Conservation (phyloP, 2,113 vertebrate genomes). For the Tringa solitaria region DNA sequence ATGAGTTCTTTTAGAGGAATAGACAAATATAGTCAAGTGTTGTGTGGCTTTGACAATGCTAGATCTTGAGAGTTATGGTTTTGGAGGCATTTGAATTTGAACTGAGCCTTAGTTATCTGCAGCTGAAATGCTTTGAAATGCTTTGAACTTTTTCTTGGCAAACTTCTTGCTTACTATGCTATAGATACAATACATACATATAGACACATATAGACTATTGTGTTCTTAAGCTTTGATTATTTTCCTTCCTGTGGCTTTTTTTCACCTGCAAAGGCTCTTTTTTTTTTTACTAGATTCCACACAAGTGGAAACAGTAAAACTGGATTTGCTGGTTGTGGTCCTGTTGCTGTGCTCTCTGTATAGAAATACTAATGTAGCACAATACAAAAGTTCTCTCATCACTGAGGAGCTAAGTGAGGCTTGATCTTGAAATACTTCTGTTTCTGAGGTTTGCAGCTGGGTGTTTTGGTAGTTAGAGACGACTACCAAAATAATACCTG, state of each 20-base stretch:
- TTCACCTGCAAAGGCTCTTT: not conserved
- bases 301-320: not conserved
- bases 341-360: not conserved
- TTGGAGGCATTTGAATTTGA: not conserved
- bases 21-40: not conserved
- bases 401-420: not conserved
- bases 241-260: not conserved
- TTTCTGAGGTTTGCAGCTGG: not conserved
- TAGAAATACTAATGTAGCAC: not conserved
- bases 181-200: not conserved
- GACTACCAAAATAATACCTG: not conserved
- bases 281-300: not conserved
- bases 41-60: not conserved
- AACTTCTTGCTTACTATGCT: not conserved
- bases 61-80: not conserved
- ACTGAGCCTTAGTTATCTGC: not conserved
- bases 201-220: not conserved
- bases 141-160: not conserved
- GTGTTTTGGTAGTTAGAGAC: not conserved
- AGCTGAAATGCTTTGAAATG: not conserved
- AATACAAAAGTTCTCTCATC: not conserved
- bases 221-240: not conserved
- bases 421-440: not conserved
- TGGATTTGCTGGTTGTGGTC: not conserved
- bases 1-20: not conserved